Evolutionary conservation across 2,113 vertebrate genomes (phyloP).

Genomic region (Grallaria varia): DNA sequence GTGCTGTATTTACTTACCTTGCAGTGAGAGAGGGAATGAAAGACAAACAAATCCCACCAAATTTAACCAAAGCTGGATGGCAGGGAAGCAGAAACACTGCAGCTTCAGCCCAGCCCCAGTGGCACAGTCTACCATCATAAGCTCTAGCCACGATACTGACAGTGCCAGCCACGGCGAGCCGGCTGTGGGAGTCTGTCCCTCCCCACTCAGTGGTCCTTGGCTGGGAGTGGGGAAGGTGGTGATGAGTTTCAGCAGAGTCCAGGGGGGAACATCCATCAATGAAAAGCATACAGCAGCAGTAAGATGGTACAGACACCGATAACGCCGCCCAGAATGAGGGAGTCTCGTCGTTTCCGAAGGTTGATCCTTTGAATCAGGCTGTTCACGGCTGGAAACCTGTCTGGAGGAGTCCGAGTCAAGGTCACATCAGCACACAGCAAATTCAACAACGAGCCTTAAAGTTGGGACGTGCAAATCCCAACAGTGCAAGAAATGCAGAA

Average conservation of each 20-base stretch:
- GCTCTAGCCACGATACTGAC: slow-evolving; percentile 23
- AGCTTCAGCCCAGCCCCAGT: slow-evolving; percentile 58
- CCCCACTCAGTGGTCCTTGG: slow-evolving; percentile 27
- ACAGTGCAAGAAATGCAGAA: background rate
- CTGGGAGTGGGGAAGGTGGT: slow-evolving; percentile 5
- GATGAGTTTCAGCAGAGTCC: slow-evolving; percentile 65
- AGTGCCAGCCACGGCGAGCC: background rate
- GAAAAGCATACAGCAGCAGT: slow-evolving; percentile 92
- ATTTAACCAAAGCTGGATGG: slow-evolving; percentile 27
- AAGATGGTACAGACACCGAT: slow-evolving; percentile 94
- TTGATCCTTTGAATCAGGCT: slow-evolving; percentile 97
- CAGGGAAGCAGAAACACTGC: slow-evolving; percentile 56
- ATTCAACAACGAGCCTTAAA: background rate
- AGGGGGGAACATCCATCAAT: slow-evolving; percentile 75
- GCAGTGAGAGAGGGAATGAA: slow-evolving; percentile 32
- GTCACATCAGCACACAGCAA: background rate
- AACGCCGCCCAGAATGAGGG: slow-evolving; percentile 88
- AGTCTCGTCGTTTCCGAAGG: slow-evolving; percentile 94
- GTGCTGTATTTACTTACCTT: slow-evolving; percentile 47
- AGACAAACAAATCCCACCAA: slow-evolving; percentile 25
- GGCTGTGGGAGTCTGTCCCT: slow-evolving; percentile 23
- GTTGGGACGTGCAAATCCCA: background rate
- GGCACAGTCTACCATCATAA: background rate
- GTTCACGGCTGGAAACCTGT: slow-evolving; percentile 97
- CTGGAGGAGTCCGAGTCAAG: slow-evolving; percentile 77